Conservation (phyloP, 2,113 vertebrate genomes). For the Carassius gibelio region DNA sequence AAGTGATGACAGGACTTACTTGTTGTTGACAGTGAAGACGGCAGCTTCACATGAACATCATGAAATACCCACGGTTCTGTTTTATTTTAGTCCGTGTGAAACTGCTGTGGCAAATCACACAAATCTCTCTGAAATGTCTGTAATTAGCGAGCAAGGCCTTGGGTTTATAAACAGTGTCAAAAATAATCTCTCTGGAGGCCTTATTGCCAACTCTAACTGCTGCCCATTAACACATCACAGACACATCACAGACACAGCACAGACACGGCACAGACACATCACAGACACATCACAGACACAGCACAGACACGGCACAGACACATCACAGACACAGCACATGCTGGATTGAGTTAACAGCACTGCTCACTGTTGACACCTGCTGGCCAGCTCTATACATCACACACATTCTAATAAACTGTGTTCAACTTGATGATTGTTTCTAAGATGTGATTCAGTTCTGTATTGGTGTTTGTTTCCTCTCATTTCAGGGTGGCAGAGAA, state of each 20-base stretch:
- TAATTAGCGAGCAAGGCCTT: not conserved
- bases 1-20: not conserved
- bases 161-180: not conserved
- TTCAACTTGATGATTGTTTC: not conserved
- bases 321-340: not conserved
- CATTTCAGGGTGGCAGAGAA: constrained; percentile 92
- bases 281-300: not conserved
- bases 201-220: not conserved
- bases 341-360: not conserved
- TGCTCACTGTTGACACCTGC: constrained; percentile 44
- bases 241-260: not conserved
- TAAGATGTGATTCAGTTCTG: not conserved
- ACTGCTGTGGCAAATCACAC: not conserved
- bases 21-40: not conserved
- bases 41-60: not conserved
- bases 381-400: constrained; percentile 34
- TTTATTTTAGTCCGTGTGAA: not conserved
- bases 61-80: not conserved
- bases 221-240: not conserved
- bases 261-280: not conserved
- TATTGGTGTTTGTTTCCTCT: not conserved
- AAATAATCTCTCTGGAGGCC: not conserved
- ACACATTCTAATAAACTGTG: not conserved
- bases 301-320: too few relatives aligned
- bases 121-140: constrained; percentile 3